Evolutionary conservation across 1,140 invertebrate species (phyloP).

Genomic region (Catajapyx aquilonaris): DNA sequence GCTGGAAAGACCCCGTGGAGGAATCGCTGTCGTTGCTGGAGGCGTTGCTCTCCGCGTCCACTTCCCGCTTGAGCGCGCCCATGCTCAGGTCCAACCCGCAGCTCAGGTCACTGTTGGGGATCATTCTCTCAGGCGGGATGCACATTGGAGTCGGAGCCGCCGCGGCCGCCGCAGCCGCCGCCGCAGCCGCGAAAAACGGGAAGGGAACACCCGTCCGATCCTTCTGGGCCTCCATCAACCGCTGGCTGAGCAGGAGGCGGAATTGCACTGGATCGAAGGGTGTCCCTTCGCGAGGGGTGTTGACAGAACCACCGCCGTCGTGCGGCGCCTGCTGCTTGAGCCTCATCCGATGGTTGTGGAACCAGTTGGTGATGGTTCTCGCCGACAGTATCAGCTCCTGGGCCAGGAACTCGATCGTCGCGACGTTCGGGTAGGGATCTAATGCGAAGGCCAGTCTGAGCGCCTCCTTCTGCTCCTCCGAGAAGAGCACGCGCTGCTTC

Average conservation of each 20-base stretch:
- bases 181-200: constrained; percentile 6
- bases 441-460: constrained; percentile 77
- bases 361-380: constrained; percentile 96
- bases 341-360: constrained; percentile 97
- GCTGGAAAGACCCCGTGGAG: constrained; percentile 14
- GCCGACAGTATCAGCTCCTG: constrained; percentile 77
- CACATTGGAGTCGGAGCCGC: constrained; percentile 3
- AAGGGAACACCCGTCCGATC: constrained; percentile 32
- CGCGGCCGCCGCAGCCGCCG: constrained; percentile 3
- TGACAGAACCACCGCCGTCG: constrained; percentile 22
- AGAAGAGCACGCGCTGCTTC: constrained; percentile 84
- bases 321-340: constrained; percentile 74
- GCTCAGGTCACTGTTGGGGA: constrained; percentile 35
- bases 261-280: constrained; percentile 77
- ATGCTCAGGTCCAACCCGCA: constrained; percentile 60
- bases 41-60: constrained; percentile 43
- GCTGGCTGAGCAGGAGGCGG: constrained; percentile 62
- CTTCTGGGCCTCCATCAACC: constrained; percentile 64
- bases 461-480: constrained; percentile 95
- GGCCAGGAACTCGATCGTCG: constrained; percentile 86
- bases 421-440: constrained; percentile 89
- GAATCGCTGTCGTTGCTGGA: constrained; percentile 55
- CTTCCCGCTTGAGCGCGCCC: constrained; percentile 49
- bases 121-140: not conserved
- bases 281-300: constrained; percentile 12